phyloP scores from a whole-genome alignment of 2,113 vertebrate species.

The Prunella himalayana region DNA sequence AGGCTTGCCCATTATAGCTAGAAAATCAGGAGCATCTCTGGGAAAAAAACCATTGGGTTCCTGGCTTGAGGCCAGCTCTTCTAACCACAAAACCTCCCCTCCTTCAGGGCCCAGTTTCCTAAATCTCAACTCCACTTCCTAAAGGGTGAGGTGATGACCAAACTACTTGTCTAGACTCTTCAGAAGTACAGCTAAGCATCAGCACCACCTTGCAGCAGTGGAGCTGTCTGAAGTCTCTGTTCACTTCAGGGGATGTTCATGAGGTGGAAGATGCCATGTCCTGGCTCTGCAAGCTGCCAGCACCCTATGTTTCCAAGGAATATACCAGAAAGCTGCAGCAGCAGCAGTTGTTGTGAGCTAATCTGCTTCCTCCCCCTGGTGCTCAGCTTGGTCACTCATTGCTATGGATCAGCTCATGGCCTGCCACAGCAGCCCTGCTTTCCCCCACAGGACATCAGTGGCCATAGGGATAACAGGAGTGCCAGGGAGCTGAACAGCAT shows the following conservation, averaged over 20 bases:
- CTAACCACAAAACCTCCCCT: not conserved
- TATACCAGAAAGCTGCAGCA: not conserved
- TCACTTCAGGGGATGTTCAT: not conserved
- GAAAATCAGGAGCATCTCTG: not conserved
- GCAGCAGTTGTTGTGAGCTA: not conserved
- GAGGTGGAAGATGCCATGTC: not conserved
- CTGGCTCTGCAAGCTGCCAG: not conserved
- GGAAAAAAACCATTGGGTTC: not conserved
- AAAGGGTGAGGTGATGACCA: not conserved
- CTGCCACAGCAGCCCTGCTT: not conserved
- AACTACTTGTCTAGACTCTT: not conserved
- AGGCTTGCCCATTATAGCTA: not conserved
- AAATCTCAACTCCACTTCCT: not conserved
- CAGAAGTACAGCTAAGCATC: not conserved
- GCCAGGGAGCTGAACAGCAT: not conserved
- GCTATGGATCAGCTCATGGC: not conserved
- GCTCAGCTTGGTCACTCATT: not conserved
- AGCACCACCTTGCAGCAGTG: not conserved
- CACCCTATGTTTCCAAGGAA: not conserved
- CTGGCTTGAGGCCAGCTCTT: not conserved
- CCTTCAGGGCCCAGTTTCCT: not conserved
- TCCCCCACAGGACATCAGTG: not conserved
- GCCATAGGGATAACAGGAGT: not conserved
- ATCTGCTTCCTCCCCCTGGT: not conserved
- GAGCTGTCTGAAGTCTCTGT: not conserved